Base-by-base conservation (phyloP, 2,888 invertebrate species). In the Chymomyza fuscimana region DNA sequence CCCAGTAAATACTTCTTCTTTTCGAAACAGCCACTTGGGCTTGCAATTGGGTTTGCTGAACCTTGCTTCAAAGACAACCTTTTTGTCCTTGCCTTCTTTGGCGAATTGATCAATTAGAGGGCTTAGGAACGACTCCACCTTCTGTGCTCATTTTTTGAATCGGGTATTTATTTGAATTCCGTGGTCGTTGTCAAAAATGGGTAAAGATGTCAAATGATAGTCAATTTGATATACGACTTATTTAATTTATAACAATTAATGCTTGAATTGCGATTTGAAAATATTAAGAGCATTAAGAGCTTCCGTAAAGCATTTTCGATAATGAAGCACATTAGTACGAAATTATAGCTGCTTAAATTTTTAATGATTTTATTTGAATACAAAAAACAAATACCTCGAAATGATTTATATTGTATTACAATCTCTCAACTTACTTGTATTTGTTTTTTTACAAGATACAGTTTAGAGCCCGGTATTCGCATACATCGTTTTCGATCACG, bases 41-140 rank as follows among this genome's bases (percentile, higher is more conserved):
- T 97, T 97, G 89, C 96, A 94, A 92, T 98, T 98, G n/a, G 98
- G 95, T 93, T 98, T 99, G 77, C 98, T 97, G 93, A 99, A 99
- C 91, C 96, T 96, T 75, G 97, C 97, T 92, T 97, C 97, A 90
- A 99, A 98, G 54, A 94, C 94, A 80, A 97, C 97, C 92, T 97
- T 97, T 92, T 98, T 98, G 92, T 99, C 98, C 92, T 98, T 98
- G 86, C 98, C 97, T 94, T 99, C 97, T 92, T 97, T 96, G 81
- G 97, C 97, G 91, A 96, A 96, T 93, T 97, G 96, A 93, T 99
- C 99, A 89, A 98, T 95, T 89, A 99, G 93, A 75, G 98, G 98
- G 92, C 97, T 97, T 92, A 98, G 94, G 95, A 98, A 99, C 75
- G 95, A 94, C 89, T 98, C 98, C 93, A 95, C 95, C 95, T 98